Conservation (phyloP, 2,888 invertebrate genomes). For the Lithophane socia region DNA sequence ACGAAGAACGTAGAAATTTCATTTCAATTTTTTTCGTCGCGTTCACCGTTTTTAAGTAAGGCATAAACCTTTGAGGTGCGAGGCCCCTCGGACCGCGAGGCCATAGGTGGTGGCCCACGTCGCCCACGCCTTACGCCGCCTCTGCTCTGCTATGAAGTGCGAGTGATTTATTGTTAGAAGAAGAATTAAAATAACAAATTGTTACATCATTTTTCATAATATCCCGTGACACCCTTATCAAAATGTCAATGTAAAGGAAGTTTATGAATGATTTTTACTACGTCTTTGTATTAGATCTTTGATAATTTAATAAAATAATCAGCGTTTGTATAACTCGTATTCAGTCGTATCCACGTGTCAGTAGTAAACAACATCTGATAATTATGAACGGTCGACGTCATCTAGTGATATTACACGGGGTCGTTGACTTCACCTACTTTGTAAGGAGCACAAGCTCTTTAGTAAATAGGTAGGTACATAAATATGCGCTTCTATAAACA, state of each 20-base stretch:
- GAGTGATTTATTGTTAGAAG: neutral
- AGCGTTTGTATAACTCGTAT: conserved; percentile 22
- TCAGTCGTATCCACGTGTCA: conserved; percentile 49
- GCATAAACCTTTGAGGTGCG: too few relatives aligned
- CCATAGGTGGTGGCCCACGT: too few relatives aligned
- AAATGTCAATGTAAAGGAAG: conserved; percentile 6
- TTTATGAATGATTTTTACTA: conserved; percentile 20
- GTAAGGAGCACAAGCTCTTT: conserved; percentile 24
- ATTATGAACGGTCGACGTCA: conserved; percentile 47
- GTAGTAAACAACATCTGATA: conserved; percentile 58
- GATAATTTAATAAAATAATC: conserved; percentile 17
- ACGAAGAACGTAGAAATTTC: too few relatives aligned
- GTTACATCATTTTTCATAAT: conserved; percentile 17
- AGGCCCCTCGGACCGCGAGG: too few relatives aligned
- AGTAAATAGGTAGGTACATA: conserved; percentile 34
- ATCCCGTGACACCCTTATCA: conserved; percentile 15
- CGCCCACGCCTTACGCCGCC: too few relatives aligned
- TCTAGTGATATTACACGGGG: conserved; percentile 58
- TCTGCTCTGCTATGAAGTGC: too few relatives aligned
- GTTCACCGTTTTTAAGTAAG: too few relatives aligned
- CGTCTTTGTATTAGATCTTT: neutral
- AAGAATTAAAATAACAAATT: neutral
- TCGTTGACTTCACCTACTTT: conserved; percentile 53
- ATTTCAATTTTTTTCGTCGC: too few relatives aligned
- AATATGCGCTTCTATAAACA: conserved; percentile 16